A percentile compares a stretch with the other conserved stretches of the same genome.
These are phyloP conservation scores for Decapterus maruadsi DNA, from an alignment of 2,797 vertebrate species.

Conservation along the genomic window DNA sequence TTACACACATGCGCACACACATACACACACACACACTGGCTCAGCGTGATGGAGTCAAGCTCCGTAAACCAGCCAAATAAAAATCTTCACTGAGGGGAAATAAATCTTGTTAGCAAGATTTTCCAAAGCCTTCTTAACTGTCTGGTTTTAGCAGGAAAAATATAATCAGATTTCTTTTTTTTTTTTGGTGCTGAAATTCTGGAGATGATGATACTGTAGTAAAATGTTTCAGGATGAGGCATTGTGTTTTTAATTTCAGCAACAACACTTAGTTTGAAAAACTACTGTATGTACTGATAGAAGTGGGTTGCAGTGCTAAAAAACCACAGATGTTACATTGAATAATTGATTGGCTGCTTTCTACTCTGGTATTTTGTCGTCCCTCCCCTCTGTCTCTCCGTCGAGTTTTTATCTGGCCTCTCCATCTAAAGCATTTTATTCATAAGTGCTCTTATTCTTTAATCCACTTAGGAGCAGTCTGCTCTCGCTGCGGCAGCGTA, in stretches of 20 bases:
- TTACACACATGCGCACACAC: constrained; percentile 22
- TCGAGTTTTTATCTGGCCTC: constrained; percentile 33
- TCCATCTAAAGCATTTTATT: constrained; percentile 64
- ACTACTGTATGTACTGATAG: background rate
- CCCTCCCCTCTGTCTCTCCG: background rate
- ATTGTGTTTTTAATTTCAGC: background rate
- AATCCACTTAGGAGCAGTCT: constrained; percentile 74
- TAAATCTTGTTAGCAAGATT: constrained; percentile 73
- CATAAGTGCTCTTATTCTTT: constrained; percentile 68
- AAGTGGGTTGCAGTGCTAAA: constrained; percentile 25
- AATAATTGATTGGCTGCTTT: constrained; percentile 72
- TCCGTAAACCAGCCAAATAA: constrained; percentile 48
- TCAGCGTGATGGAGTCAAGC: constrained; percentile 30
- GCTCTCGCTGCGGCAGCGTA: constrained; percentile 42
- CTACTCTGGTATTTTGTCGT: constrained; percentile 56
- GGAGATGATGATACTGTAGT: constrained; percentile 16
- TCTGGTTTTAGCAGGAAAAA: constrained; percentile 36
- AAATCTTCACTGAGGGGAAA: constrained; percentile 59
- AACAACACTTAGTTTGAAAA: constrained; percentile 1
- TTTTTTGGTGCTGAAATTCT: constrained; percentile 10
- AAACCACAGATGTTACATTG: constrained; percentile 68
- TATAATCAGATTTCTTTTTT: constrained; percentile 43
- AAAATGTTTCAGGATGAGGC: constrained; percentile 5
- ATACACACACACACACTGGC: background rate
- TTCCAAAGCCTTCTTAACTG: constrained; percentile 69